phyloP scores from a whole-genome alignment of 2,888 invertebrate genomes.

The Platycheirus rosarum region DNA sequence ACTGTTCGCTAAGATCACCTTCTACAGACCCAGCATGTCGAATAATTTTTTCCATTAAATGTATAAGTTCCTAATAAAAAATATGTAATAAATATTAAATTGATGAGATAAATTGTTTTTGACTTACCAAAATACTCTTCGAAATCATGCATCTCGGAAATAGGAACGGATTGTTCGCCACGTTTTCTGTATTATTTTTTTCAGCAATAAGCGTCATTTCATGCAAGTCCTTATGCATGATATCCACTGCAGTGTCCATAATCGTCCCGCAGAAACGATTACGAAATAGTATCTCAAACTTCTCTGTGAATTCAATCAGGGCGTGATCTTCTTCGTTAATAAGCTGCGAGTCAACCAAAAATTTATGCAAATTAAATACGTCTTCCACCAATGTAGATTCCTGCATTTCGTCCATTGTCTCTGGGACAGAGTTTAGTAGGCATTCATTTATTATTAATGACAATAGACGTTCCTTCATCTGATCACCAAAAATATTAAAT shows the following conservation, averaged over 20 bases:
- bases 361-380: constrained; percentile 87
- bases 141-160: constrained; percentile 82
- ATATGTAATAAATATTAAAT: neutral
- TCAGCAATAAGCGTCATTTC: constrained; percentile 86
- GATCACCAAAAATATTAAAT: constrained; percentile 83
- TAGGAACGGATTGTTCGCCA: constrained; percentile 78
- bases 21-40: constrained; percentile 76
- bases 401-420: constrained; percentile 87
- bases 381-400: constrained; percentile 86
- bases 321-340: constrained; percentile 83
- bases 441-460: constrained; percentile 88
- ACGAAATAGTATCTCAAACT: constrained; percentile 90
- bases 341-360: constrained; percentile 85
- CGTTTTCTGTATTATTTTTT: constrained; percentile 78
- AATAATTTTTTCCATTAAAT: constrained; percentile 80
- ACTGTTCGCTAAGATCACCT: constrained; percentile 76
- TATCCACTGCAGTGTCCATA: constrained; percentile 86
- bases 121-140: constrained; percentile 82
- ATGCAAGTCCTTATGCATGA: constrained; percentile 92
- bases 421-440: constrained; percentile 89
- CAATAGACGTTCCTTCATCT: constrained; percentile 85
- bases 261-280: constrained; percentile 90
- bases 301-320: constrained; percentile 87
- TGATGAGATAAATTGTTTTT: neutral
- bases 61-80: constrained; percentile 78